These are phyloP conservation scores for Catagonus wagneri DNA, from an alignment of 2,113 vertebrate genomes.

Conservation along the genomic window DNA sequence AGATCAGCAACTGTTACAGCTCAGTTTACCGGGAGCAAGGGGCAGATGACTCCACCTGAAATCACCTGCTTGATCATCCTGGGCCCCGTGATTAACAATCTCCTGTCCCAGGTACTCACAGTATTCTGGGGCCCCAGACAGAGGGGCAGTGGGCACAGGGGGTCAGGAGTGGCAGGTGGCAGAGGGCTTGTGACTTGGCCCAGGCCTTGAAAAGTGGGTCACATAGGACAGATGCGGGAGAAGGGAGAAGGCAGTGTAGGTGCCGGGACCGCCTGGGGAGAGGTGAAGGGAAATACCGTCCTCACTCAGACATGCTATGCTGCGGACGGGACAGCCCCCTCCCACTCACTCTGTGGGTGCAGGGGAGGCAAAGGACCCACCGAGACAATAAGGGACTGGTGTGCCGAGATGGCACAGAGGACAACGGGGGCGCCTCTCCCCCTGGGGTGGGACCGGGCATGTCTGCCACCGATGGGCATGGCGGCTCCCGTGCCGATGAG, in stretches of 20 bases:
- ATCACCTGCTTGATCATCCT: no score
- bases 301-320: fast-evolving
- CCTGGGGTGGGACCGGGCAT: no score
- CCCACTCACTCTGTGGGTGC: fast-evolving
- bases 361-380: fast-evolving
- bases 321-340: background rate
- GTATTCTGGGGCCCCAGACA: background rate
- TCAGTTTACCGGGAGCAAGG: background rate
- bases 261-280: background rate
- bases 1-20: background rate
- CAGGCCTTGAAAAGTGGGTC: background rate
- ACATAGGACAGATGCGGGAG: background rate
- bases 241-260: background rate
- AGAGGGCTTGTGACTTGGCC: background rate
- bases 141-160: background rate
- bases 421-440: fast-evolving
- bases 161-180: background rate
- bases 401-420: background rate
- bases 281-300: fast-evolving
- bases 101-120: background rate
- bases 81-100: fast-evolving
- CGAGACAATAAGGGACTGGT: background rate
- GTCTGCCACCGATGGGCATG: background rate
- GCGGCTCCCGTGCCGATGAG: background rate
- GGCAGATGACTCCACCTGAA: background rate